Evolutionary conservation across 2,797 vertebrate species (phyloP).

Genomic region (Manis crassicaudata): DNA sequence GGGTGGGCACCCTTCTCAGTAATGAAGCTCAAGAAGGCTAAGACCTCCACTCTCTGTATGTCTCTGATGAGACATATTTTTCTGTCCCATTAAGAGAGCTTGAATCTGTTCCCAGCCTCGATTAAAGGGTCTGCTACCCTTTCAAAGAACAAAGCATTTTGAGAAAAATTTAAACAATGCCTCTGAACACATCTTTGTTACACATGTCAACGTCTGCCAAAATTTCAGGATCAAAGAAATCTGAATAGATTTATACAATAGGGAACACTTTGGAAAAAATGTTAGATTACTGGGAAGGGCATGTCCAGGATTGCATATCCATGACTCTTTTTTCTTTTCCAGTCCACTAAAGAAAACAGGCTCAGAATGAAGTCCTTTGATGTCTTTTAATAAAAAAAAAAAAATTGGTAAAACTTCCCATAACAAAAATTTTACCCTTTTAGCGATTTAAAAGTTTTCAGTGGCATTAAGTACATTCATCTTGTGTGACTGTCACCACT

Average conservation of each 20-base stretch:
- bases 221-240: constrained; percentile 54
- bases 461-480: neutral
- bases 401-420: neutral
- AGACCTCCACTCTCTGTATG: neutral
- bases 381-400: neutral
- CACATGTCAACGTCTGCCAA: neutral
- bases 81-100: neutral
- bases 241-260: neutral
- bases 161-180: constrained; percentile 53
- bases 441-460: neutral
- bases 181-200: constrained; percentile 29
- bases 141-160: constrained; percentile 34
- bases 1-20: neutral
- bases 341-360: neutral
- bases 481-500: neutral
- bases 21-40: neutral
- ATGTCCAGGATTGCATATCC: neutral
- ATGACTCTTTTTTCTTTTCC: neutral
- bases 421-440: neutral
- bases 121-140: neutral
- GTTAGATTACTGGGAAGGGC: neutral
- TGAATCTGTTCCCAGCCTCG: neutral
- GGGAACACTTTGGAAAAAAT: neutral
- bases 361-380: neutral
- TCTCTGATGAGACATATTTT: neutral